Conservation (phyloP, 2,113 vertebrate species). For the Drymodes brunneopygia region DNA sequence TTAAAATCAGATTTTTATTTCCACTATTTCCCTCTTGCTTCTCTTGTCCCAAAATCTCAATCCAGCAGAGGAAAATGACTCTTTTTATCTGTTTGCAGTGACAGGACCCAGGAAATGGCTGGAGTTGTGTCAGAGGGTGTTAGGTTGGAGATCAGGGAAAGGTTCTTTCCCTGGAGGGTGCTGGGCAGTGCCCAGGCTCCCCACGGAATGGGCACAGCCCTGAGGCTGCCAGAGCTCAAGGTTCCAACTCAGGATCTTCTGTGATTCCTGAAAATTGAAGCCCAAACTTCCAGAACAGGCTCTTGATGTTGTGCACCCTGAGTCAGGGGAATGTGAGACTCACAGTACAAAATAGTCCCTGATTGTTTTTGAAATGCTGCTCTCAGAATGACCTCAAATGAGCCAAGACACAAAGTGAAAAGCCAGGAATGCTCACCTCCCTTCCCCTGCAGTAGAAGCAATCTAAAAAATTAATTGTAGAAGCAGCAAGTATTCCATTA, state of each 20-base stretch:
- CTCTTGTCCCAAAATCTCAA: not conserved
- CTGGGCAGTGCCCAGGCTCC: not conserved
- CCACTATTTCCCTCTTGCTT: not conserved
- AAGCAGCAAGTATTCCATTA: not conserved
- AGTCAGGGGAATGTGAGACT: rapidly evolving
- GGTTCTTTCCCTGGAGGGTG: too few species aligned
- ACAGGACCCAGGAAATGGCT: not conserved
- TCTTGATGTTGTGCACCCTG: not conserved
- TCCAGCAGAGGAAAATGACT: not conserved
- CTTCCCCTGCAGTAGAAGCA: not conserved
- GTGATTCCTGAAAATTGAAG: not conserved
- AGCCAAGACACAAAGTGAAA: not conserved
- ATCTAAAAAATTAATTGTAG: not conserved
- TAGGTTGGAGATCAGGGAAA: not conserved
- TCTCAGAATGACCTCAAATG: not conserved
- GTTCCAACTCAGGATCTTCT: not conserved
- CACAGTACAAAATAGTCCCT: not conserved
- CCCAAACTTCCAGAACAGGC: not conserved
- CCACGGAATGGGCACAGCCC: not conserved
- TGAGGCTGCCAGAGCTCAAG: not conserved
- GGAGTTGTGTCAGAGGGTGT: not conserved
- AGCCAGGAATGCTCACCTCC: not conserved
- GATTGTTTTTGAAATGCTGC: not conserved
- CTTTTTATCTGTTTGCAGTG: not conserved
- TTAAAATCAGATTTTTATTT: not conserved